Percentiles rank a stretch among this genome's conserved stretches.
These are phyloP conservation scores for Gouania willdenowi DNA, from an alignment of 2,797 vertebrate genomes.

Conservation along the genomic window DNA sequence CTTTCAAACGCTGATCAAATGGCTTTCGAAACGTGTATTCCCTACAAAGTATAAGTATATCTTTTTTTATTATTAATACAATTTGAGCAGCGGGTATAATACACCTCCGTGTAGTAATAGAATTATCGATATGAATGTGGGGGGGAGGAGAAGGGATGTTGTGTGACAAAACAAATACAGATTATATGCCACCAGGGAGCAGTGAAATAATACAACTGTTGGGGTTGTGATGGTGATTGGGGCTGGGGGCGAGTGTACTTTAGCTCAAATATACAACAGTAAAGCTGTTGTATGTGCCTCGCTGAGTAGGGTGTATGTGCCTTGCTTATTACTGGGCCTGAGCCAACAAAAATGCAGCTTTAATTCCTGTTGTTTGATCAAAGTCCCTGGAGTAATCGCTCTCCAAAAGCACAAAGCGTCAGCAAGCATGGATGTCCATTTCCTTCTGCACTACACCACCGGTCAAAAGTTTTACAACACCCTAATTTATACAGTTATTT, in stretches of 20 bases:
- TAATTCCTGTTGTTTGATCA: conserved; percentile 46
- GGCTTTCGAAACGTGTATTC: conserved; percentile 33
- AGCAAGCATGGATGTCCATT: conserved; percentile 44
- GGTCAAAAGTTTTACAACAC: no score
- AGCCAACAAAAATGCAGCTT: conserved; percentile 32
- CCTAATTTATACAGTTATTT: no score
- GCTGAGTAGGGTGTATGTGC: neutral
- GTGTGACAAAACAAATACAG: conserved; percentile 56
- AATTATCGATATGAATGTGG: conserved; percentile 36
- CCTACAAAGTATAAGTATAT: conserved; percentile 37
- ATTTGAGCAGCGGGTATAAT: conserved; percentile 31
- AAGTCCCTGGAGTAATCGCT: conserved; percentile 59
- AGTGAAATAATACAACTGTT: conserved; percentile 48
- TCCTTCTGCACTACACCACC: conserved; percentile 59
- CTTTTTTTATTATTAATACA: conserved; percentile 36
- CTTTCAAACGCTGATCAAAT: conserved; percentile 58
- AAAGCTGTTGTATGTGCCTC: conserved; percentile 2
- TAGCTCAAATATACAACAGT: conserved; percentile 13
- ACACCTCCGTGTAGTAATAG: conserved; percentile 36
- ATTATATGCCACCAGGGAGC: conserved; percentile 57
- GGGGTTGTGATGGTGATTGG: conserved; percentile 18
- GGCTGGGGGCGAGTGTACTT: conserved; percentile 19
- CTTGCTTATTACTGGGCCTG: conserved; percentile 22
- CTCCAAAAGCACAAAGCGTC: conserved; percentile 47
- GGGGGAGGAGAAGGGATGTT: conserved; percentile 33